Percentiles rank a stretch among this genome's conserved stretches.
Conservation (phyloP, 2,888 invertebrate species). For the Blastobasis lacticolella region DNA sequence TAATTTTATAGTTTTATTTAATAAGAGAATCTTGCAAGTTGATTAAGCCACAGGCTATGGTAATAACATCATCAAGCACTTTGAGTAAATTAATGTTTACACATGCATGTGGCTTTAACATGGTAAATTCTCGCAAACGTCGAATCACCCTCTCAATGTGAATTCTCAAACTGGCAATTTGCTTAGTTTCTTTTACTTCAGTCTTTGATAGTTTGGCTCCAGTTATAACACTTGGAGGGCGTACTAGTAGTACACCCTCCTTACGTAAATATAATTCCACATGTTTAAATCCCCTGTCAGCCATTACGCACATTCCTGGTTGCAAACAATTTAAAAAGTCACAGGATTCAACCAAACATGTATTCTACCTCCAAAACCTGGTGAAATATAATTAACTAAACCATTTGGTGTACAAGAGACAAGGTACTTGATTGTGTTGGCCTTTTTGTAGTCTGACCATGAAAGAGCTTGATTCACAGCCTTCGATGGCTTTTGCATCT, state of each 20-base stretch:
- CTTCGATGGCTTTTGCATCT: slow-evolving; percentile 30
- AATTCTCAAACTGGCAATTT: slow-evolving; percentile 18
- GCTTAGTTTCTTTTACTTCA: slow-evolving; percentile 16
- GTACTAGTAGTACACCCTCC: slow-evolving; percentile 6
- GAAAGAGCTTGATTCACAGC: slow-evolving; percentile 12
- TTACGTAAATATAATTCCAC: slow-evolving; percentile 9
- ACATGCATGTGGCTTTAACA: too few relatives aligned
- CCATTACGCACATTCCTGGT: slow-evolving; percentile 10
- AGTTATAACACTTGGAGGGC: slow-evolving; percentile 15
- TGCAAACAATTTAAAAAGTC: slow-evolving; percentile 13
- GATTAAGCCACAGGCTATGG: too few relatives aligned
- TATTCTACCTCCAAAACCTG: too few relatives aligned
- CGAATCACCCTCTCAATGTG: too few relatives aligned
- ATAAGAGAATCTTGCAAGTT: too few relatives aligned
- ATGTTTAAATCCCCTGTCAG: slow-evolving; percentile 19
- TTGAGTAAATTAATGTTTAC: too few relatives aligned
- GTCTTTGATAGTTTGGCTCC: slow-evolving; percentile 11
- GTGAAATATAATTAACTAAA: too few relatives aligned
- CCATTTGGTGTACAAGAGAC: too few relatives aligned
- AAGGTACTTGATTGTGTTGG: too few relatives aligned
- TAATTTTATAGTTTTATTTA: too few relatives aligned
- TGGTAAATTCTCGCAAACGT: too few relatives aligned
- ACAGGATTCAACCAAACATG: slow-evolving; percentile 12
- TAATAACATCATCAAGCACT: too few relatives aligned
- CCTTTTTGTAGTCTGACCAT: slow-evolving; percentile 30